Conservation (phyloP, 1,140 invertebrate genomes). For the Laodelphax striatellus region DNA sequence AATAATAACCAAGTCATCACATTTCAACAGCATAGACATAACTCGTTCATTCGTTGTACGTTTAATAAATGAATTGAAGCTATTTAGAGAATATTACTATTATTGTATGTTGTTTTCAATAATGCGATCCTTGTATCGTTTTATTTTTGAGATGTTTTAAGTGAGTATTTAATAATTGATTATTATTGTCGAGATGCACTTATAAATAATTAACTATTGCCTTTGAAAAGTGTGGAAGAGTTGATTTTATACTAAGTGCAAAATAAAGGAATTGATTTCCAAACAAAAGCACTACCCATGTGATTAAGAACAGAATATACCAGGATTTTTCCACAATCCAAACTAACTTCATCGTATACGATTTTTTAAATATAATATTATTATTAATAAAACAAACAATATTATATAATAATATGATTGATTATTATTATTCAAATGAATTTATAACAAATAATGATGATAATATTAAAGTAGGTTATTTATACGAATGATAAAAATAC, state of each 20-base stretch:
- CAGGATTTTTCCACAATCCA: constrained; percentile 9
- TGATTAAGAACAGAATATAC: constrained; percentile 7
- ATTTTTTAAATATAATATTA: constrained; percentile 12
- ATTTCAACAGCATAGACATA: too few relatives aligned
- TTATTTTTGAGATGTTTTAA: not conserved
- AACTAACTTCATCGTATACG: constrained; percentile 11
- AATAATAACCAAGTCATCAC: too few relatives aligned
- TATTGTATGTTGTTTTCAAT: too few relatives aligned
- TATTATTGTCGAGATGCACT: constrained; percentile 6
- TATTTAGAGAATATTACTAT: too few relatives aligned
- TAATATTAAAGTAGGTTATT: constrained; percentile 4
- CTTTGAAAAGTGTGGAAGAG: constrained; percentile 4
- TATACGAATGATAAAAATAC: not conserved
- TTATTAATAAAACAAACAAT: constrained; percentile 4
- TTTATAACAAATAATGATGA: constrained; percentile 11
- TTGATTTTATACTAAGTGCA: constrained; percentile 10
- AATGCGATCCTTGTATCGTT: too few relatives aligned
- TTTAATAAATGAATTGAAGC: too few relatives aligned
- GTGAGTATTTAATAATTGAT: constrained; percentile 7
- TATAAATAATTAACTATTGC: constrained; percentile 9
- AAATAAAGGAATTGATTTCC: not conserved
- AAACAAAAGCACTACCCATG: constrained; percentile 1
- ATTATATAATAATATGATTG: constrained; percentile 13
- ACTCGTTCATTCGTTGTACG: too few relatives aligned
- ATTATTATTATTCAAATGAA: constrained; percentile 9